Percentiles rank a stretch among this genome's conserved stretches.
Conservation (phyloP, 2,888 invertebrate species). For the Junonia oenone region DNA sequence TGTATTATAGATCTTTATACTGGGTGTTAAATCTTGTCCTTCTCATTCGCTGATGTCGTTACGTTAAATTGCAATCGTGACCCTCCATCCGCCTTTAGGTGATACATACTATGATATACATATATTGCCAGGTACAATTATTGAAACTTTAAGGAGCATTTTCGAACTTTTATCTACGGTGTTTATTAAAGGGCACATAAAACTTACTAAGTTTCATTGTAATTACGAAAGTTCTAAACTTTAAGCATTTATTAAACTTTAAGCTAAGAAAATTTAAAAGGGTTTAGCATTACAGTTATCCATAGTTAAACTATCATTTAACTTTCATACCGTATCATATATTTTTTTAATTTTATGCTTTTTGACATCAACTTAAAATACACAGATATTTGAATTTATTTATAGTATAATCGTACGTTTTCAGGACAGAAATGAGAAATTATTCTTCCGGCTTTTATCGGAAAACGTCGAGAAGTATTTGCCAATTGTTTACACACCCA, state of each 20-base stretch:
- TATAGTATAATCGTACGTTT: slow-evolving; percentile 40
- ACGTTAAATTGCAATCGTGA: slow-evolving; percentile 15
- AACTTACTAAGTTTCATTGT: not conserved
- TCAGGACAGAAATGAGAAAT: slow-evolving; percentile 96
- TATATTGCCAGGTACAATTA: not conserved
- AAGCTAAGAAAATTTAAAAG: no score
- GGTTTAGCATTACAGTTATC: not conserved
- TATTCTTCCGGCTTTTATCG: slow-evolving; percentile 94
- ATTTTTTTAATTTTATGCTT: not conserved
- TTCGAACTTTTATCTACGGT: not conserved
- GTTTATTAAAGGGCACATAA: not conserved
- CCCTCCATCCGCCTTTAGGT: slow-evolving; percentile 25
- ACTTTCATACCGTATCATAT: not conserved
- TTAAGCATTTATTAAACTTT: not conserved
- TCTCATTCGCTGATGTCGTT: slow-evolving; percentile 8
- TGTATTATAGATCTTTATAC: not conserved
- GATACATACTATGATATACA: slow-evolving; percentile 5
- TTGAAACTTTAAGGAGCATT: not conserved
- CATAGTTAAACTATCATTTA: not conserved
- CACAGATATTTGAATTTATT: slow-evolving; percentile 23
- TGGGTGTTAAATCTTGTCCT: slow-evolving; percentile 2
- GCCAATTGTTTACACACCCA: slow-evolving; percentile 99
- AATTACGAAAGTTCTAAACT: not conserved
- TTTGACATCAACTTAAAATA: not conserved
- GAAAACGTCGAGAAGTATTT: slow-evolving; percentile 96